phyloP scores from a whole-genome alignment of 2,113 vertebrate species.

The Pseudorectes ferrugineus region DNA sequence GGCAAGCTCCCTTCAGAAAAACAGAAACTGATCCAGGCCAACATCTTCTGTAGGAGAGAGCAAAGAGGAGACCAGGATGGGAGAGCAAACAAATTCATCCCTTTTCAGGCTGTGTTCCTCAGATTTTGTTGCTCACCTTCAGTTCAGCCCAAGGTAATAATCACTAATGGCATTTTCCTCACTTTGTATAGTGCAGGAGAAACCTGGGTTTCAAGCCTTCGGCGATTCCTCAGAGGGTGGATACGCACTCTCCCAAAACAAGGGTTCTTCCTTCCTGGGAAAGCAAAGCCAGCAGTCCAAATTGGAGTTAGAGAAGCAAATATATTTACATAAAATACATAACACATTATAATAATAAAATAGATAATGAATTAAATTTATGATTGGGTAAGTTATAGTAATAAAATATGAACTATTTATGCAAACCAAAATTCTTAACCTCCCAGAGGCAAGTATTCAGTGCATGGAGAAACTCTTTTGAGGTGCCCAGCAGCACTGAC shows the following conservation, averaged over 20 bases:
- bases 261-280: not conserved
- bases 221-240: not conserved
- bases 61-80: not conserved
- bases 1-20: not conserved
- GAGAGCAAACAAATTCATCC: not conserved
- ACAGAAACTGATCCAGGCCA: not conserved
- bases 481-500: not conserved
- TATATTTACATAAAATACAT: not conserved
- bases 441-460: not conserved
- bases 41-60: not conserved
- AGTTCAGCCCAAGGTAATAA: not conserved
- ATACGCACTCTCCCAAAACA: not conserved
- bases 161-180: not conserved
- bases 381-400: not conserved
- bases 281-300: not conserved
- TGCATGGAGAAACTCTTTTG: rapidly evolving
- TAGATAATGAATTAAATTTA: not conserved
- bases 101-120: not conserved
- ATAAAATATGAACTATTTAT: not conserved
- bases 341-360: not conserved
- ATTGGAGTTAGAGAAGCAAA: not conserved
- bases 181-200: not conserved
- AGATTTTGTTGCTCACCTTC: not conserved
- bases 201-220: not conserved
- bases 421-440: not conserved